Conservation (phyloP, 2,113 vertebrate genomes). For the Ursus arctos region DNA sequence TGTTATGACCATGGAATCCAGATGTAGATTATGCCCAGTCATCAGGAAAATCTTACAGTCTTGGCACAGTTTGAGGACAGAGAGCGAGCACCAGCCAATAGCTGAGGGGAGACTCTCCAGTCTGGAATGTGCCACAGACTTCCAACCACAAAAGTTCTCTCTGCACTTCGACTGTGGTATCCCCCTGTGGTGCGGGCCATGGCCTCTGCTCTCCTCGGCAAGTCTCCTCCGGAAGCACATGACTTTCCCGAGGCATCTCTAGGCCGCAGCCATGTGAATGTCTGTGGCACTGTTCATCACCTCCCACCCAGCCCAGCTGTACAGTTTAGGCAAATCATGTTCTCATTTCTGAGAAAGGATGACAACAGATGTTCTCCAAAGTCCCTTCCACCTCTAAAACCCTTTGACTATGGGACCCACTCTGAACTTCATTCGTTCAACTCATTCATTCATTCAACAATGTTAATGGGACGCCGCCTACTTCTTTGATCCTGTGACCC, state of each 20-base stretch:
- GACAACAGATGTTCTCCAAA: neutral
- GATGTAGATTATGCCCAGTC: slow-evolving; percentile 78
- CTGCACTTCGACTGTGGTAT: neutral
- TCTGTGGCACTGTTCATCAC: neutral
- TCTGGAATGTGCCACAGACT: slow-evolving; percentile 69
- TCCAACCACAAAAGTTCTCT: slow-evolving; percentile 70
- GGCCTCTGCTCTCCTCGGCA: slow-evolving; percentile 35
- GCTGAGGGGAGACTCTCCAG: slow-evolving; percentile 22
- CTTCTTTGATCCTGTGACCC: neutral
- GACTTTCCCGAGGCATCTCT: neutral
- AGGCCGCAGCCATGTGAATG: neutral
- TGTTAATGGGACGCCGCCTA: neutral
- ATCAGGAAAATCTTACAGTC: slow-evolving; percentile 82
- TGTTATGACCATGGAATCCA: slow-evolving; percentile 73
- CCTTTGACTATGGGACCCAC: neutral
- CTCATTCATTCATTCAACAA: neutral
- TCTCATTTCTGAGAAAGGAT: slow-evolving; percentile 29
- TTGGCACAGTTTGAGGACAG: slow-evolving; percentile 71
- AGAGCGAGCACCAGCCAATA: slow-evolving; percentile 48
- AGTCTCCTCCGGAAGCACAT: neutral
- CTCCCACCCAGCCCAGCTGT: neutral
- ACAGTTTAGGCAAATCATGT: neutral
- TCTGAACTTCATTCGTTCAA: neutral
- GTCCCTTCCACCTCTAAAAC: neutral
- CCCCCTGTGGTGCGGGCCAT: neutral